A percentile compares a stretch with the other conserved stretches of the same genome.
Conservation (phyloP, 2,113 vertebrate genomes). For the Mobula birostris region DNA sequence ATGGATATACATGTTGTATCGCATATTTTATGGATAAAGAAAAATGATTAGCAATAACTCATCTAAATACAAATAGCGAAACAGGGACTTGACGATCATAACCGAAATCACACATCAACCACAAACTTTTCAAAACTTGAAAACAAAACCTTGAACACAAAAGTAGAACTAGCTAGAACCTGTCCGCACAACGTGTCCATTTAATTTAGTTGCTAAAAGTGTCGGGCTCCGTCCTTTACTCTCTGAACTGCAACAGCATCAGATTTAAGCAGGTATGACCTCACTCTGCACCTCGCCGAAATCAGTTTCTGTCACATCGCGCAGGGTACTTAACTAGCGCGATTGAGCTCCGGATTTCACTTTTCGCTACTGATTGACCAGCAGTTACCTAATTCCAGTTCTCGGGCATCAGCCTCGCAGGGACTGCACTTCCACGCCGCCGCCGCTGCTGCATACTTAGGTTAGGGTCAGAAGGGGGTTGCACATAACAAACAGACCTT, state of each 20-base stretch:
- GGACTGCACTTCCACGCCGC: slow-evolving; percentile 18
- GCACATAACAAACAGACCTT: slow-evolving; percentile 23
- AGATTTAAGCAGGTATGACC: not conserved
- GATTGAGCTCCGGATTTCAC: not conserved
- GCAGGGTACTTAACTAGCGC: not conserved
- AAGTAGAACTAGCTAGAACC: not conserved
- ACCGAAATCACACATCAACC: not conserved
- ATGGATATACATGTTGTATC: not conserved
- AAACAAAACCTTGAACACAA: not conserved
- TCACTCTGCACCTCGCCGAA: not conserved
- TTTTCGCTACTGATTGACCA: not conserved
- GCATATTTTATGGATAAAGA: not conserved
- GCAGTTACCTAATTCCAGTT: slow-evolving; percentile 18
- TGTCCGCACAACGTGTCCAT: not conserved
- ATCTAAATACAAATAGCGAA: not conserved
- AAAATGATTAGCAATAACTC: not conserved
- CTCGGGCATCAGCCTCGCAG: not conserved
- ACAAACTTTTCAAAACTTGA: not conserved
- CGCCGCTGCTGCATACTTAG: not conserved
- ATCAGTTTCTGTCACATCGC: not conserved
- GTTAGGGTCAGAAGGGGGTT: not conserved
- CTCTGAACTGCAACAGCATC: not conserved
- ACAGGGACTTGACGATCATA: not conserved
- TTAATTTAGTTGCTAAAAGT: not conserved
- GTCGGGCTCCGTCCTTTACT: not conserved